Evolutionary conservation across 2,797 vertebrate species (phyloP).

Genomic region (Rhinogobio ventralis): DNA sequence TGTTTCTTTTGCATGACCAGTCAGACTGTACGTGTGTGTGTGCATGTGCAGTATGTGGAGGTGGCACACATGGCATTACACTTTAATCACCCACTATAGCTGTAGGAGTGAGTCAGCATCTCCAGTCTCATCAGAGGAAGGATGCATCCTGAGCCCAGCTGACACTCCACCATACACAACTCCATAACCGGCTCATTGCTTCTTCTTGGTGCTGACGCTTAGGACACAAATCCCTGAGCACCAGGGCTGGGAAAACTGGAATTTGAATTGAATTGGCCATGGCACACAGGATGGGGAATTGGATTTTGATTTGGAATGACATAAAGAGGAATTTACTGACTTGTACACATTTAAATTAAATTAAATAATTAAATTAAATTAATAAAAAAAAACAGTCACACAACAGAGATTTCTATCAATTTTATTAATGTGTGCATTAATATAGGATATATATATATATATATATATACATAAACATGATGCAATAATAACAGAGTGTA

Average conservation of each 20-base stretch:
- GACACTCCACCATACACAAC: constrained; percentile 56
- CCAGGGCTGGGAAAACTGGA: not conserved
- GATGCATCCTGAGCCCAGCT: constrained; percentile 57
- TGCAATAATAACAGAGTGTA: no score
- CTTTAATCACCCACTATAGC: constrained; percentile 67
- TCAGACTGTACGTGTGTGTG: constrained; percentile 46
- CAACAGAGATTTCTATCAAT: not conserved
- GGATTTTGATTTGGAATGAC: not conserved
- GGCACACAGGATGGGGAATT: not conserved
- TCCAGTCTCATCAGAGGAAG: constrained; percentile 63
- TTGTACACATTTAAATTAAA: no score
- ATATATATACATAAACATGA: no score
- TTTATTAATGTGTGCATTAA: not conserved
- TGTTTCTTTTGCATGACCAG: constrained; percentile 39
- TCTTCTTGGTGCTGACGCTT: constrained; percentile 16
- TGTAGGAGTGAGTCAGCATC: constrained; percentile 68
- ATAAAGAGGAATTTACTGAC: not conserved
- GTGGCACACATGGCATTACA: constrained; percentile 67
- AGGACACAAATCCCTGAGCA: constrained; percentile 1
- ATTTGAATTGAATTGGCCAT: not conserved
- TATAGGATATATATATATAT: no score
- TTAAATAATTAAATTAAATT: no score
- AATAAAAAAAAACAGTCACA: not conserved
- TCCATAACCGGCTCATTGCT: constrained; percentile 47
- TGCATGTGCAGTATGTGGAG: constrained; percentile 62